Percentiles rank a stretch among this genome's conserved stretches.
These are phyloP conservation scores for Palaemon carinicauda DNA, from an alignment of 1,140 invertebrate genomes.

Conservation along the genomic window DNA sequence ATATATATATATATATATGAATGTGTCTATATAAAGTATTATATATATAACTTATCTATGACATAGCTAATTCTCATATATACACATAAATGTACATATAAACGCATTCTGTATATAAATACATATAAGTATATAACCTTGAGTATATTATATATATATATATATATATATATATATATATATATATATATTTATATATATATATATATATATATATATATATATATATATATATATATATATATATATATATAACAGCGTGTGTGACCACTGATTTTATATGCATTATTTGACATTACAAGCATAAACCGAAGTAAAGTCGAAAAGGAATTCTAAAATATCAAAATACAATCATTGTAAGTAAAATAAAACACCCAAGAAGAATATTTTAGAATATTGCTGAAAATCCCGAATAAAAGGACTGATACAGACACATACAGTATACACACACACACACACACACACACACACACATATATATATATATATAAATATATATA, in stretches of 20 bases:
- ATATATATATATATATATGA: neutral
- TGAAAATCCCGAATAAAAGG: too few species aligned
- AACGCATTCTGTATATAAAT: neutral
- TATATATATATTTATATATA: conserved; percentile 16
- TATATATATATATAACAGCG: neutral
- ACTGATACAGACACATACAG: too few species aligned
- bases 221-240: conserved; percentile 27
- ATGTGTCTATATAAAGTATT: neutral
- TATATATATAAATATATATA: conserved; percentile 29
- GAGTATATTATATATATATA: neutral
- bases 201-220: conserved; percentile 31
- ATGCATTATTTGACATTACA: too few species aligned
- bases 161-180: conserved; percentile 11
- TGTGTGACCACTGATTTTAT: too few species aligned
- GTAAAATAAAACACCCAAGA: too few species aligned
- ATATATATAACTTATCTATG: too few species aligned
- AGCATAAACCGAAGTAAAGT: too few species aligned
- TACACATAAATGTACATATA: neutral
- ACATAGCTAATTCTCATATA: too few species aligned
- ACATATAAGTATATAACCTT: neutral
- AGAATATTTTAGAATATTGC: too few species aligned
- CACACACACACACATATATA: neutral
- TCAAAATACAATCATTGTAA: too few species aligned
- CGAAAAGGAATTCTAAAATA: too few species aligned
- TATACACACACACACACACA: neutral